phyloP scores from a whole-genome alignment of 23 tunicate genomes.

The Styela clava region DNA sequence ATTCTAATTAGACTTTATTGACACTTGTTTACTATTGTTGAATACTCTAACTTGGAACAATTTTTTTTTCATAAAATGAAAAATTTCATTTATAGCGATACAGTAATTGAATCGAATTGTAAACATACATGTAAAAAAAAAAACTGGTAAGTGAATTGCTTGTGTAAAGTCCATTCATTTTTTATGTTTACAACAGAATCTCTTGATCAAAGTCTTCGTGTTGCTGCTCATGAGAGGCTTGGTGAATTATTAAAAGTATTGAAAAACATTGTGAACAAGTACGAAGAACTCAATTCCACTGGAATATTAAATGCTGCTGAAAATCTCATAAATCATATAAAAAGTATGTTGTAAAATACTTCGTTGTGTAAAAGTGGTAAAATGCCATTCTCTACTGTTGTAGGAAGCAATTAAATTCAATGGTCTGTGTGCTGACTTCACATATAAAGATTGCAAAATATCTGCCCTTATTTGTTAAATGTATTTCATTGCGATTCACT shows the following conservation, averaged over 20 bases:
- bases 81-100: no score
- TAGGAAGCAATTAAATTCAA: background rate
- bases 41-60: no score
- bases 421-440: background rate
- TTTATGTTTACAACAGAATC: no score
- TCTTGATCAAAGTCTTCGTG: slow-evolving; percentile 42
- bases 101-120: no score
- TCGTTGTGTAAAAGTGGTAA: background rate
- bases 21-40: no score
- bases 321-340: slow-evolving; percentile 65
- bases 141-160: no score
- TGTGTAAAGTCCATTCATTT: no score
- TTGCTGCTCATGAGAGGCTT: slow-evolving; percentile 64
- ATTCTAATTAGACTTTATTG: no score
- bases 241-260: slow-evolving; percentile 75
- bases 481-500: background rate
- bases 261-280: slow-evolving; percentile 73
- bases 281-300: slow-evolving; percentile 68
- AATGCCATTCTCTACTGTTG: background rate
- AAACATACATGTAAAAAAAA: no score
- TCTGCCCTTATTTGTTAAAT: background rate
- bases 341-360: slow-evolving; percentile 32
- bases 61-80: no score
- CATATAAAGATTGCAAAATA: background rate
- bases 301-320: slow-evolving; percentile 62